Conservation (phyloP, 2,113 vertebrate genomes). For the Microcebus murinus region DNA sequence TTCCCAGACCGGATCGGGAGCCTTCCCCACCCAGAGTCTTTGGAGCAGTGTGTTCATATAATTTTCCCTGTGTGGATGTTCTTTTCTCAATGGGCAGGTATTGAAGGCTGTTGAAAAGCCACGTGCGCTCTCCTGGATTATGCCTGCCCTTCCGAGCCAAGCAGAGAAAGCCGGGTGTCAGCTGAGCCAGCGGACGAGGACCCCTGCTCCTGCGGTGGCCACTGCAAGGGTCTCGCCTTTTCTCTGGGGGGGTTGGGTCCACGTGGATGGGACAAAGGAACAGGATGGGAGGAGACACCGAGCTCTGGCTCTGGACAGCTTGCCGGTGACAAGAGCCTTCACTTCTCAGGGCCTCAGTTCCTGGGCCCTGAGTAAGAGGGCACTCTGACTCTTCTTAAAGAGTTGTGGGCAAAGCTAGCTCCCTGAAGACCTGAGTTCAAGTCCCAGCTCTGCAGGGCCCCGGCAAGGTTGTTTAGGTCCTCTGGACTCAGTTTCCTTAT, state of each 20-base stretch:
- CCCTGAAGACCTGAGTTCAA: neutral
- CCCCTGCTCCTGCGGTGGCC: neutral
- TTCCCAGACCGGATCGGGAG: slow-evolving; percentile 55
- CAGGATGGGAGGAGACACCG: neutral
- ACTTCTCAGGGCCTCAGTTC: neutral
- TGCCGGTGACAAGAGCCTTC: neutral
- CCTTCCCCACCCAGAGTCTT: neutral
- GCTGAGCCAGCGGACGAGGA: neutral
- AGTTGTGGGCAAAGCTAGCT: neutral
- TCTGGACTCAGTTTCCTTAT: neutral
- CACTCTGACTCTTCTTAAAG: neutral
- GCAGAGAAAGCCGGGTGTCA: slow-evolving; percentile 19
- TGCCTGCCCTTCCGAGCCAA: neutral
- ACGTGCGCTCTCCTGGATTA: neutral
- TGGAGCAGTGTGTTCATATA: neutral
- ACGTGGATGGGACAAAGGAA: slow-evolving; percentile 29
- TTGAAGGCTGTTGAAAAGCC: slow-evolving; percentile 46
- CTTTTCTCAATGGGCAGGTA: neutral
- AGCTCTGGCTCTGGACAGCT: neutral
- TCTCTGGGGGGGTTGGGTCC: neutral
- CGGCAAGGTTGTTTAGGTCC: neutral
- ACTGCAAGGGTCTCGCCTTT: neutral
- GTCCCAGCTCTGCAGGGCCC: neutral
- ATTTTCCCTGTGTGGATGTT: slow-evolving; percentile 21
- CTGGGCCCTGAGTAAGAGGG: neutral